phyloP scores from a whole-genome alignment of 2,888 invertebrate genomes.

The Lumbricus terrestris region DNA sequence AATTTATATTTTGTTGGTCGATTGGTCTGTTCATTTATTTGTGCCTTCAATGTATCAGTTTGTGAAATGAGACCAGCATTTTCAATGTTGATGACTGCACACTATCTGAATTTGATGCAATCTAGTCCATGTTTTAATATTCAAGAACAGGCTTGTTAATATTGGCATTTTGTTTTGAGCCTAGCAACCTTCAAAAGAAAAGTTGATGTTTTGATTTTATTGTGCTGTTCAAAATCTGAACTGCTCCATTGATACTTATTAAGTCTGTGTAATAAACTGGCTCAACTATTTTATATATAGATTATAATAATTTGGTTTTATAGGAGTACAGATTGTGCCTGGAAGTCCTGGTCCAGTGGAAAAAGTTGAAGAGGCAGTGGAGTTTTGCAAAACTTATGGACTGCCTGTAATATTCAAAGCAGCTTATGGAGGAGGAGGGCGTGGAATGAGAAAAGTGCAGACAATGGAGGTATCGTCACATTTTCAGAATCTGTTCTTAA shows the following conservation, averaged over 20 bases:
- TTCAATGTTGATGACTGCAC: neutral
- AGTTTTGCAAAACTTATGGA: slow-evolving; percentile 83
- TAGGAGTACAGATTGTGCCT: slow-evolving; percentile 78
- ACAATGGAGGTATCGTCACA: slow-evolving; percentile 48
- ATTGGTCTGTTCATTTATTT: neutral
- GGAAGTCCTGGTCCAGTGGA: slow-evolving; percentile 92
- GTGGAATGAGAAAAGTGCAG: slow-evolving; percentile 72
- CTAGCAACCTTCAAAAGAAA: neutral
- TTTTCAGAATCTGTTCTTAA: neutral
- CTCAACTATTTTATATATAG: neutral
- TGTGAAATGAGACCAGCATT: neutral
- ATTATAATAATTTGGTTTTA: neutral
- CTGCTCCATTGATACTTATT: neutral
- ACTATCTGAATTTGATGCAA: too few relatives aligned
- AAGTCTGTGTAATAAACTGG: neutral
- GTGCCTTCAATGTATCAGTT: neutral
- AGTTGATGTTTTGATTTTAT: neutral
- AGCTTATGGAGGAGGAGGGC: slow-evolving; percentile 95
- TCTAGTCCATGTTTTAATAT: too few relatives aligned
- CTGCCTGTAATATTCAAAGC: slow-evolving; percentile 98
- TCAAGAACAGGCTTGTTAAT: too few relatives aligned
- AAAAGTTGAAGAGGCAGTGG: slow-evolving; percentile 78
- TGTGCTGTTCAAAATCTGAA: neutral
- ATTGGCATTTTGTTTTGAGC: neutral
- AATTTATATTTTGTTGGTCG: neutral